Percentiles rank a stretch among this genome's conserved stretches.
Conservation (phyloP, 2,888 invertebrate species). For the Rhagium mordax region DNA sequence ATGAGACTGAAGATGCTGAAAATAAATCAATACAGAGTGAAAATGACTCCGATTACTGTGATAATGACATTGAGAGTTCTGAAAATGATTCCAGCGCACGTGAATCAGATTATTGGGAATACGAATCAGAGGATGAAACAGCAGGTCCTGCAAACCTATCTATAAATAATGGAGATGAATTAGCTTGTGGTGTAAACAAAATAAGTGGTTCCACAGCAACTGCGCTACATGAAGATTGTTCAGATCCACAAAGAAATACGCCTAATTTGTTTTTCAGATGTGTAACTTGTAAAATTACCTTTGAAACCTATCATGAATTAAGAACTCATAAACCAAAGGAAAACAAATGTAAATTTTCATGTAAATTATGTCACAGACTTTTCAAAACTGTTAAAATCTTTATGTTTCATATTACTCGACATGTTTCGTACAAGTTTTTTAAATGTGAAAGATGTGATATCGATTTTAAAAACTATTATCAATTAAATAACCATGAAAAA, state of each 20-base stretch:
- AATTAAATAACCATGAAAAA: slow-evolving; percentile 13
- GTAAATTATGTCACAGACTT: background rate
- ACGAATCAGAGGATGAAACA: too few relatives aligned
- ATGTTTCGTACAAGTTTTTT: background rate
- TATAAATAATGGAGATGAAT: too few relatives aligned
- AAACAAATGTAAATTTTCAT: slow-evolving; percentile 10
- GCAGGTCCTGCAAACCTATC: too few relatives aligned
- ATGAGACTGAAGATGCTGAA: background rate
- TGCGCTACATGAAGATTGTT: too few relatives aligned
- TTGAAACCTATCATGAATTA: background rate
- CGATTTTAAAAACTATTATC: slow-evolving; percentile 8
- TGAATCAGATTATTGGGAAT: too few relatives aligned
- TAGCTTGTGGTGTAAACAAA: too few relatives aligned
- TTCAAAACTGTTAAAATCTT: background rate
- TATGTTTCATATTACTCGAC: background rate
- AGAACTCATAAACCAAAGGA: background rate
- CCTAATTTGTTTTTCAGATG: background rate
- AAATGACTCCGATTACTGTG: slow-evolving; percentile 15
- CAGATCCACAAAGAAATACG: too few relatives aligned
- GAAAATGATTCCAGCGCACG: background rate
- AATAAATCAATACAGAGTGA: background rate
- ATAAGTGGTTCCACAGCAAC: too few relatives aligned
- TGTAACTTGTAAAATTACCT: background rate
- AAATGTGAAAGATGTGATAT: slow-evolving; percentile 6
- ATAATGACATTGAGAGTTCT: background rate